phyloP scores from a whole-genome alignment of 2,797 vertebrate genomes.

The Malurus leucopterus region DNA sequence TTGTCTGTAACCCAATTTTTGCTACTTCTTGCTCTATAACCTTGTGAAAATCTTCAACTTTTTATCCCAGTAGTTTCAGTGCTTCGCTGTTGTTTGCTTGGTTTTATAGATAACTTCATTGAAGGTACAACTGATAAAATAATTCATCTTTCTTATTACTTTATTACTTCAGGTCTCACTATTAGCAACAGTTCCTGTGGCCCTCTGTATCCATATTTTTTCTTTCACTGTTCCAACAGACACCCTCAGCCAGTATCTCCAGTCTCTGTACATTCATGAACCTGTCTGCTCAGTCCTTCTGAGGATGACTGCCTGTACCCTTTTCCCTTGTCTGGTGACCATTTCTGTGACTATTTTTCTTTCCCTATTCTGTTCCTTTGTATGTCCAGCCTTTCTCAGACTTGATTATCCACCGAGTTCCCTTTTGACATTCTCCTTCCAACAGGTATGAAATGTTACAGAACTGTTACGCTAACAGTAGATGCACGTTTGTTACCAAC shows the following conservation, averaged over 20 bases:
- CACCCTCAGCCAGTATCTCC: not conserved
- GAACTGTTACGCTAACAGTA: not conserved
- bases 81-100: not conserved
- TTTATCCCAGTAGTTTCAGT: not conserved
- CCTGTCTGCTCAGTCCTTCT: not conserved
- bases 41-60: not conserved
- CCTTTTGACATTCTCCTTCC: conserved; percentile 4
- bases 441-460: not conserved
- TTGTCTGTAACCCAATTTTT: not conserved
- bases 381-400: not conserved
- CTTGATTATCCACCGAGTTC: not conserved
- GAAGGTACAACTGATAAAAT: not conserved
- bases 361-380: not conserved
- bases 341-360: conserved; percentile 2
- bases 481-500: not conserved
- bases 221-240: not conserved
- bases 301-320: not conserved
- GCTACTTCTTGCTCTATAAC: not conserved
- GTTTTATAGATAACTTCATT: not conserved
- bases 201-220: not conserved
- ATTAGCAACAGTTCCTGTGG: not conserved
- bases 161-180: not conserved
- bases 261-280: not conserved
- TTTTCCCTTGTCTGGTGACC: not conserved
- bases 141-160: not conserved